phyloP scores from a whole-genome alignment of 2,888 invertebrate genomes.

The Stenurella melanura region DNA sequence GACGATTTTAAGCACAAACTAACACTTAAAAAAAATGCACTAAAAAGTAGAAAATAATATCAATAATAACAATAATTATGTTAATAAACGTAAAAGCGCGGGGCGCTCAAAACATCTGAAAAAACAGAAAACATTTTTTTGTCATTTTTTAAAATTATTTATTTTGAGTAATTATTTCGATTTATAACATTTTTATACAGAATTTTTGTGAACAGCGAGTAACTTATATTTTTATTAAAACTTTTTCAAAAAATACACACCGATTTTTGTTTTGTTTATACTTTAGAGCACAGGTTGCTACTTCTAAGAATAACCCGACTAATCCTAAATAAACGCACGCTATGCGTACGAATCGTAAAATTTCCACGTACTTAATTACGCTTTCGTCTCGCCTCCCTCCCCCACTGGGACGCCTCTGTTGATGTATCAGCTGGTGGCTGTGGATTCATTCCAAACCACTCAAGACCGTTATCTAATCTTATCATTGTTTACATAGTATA shows the following conservation, averaged over 20 bases:
- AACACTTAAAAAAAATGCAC: no score
- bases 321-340: neutral
- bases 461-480: conserved; percentile 32
- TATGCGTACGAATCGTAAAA: neutral
- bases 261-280: neutral
- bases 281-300: neutral
- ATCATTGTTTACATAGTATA: conserved; percentile 14
- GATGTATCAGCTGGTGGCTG: conserved; percentile 15
- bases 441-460: neutral
- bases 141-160: no score
- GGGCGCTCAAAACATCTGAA: no score
- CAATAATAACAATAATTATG: no score
- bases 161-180: no score
- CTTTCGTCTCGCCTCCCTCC: neutral
- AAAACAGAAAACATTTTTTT: no score
- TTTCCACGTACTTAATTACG: neutral
- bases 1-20: no score
- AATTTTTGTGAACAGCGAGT: no score
- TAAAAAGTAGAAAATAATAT: no score
- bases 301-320: neutral
- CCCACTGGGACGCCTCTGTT: conserved; percentile 8
- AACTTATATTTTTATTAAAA: no score
- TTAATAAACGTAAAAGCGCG: no score
- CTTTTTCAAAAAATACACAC: neutral
- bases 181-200: no score